Conservation (phyloP, 2,113 vertebrate species). For the Uropsilus gracilis region DNA sequence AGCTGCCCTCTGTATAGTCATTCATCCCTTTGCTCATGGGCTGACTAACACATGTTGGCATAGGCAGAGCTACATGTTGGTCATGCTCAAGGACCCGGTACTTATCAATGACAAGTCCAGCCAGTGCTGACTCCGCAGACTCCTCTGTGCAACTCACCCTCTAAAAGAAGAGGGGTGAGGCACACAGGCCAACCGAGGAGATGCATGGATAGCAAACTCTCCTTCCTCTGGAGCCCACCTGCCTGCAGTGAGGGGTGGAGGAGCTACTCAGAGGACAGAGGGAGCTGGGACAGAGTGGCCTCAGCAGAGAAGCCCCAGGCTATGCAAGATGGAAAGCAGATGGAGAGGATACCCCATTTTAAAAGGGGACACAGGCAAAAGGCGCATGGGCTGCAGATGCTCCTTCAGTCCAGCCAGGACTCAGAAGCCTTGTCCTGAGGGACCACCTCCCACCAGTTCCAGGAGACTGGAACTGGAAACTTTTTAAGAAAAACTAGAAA, state of each 20-base stretch:
- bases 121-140: fast-evolving
- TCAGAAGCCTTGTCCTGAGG: neutral
- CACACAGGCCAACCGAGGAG: neutral
- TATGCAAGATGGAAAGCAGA: too few relatives aligned
- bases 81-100: too few relatives aligned
- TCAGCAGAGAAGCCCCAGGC: neutral
- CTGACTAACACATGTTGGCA: neutral
- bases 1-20: neutral
- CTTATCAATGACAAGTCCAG: neutral
- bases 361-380: neutral
- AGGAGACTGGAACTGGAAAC: neutral
- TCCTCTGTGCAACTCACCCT: neutral
- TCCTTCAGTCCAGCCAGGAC: too few relatives aligned
- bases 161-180: neutral
- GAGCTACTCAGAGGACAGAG: neutral
- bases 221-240: neutral
- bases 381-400: neutral
- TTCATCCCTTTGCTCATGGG: neutral
- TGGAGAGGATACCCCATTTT: neutral
- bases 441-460: too few relatives aligned
- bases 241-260: neutral
- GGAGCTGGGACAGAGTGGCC: neutral
- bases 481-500: neutral
- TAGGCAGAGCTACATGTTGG: neutral
- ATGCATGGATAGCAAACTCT: neutral